Conservation (phyloP, 1,140 invertebrate genomes). For the Drosophila carrolli region DNA sequence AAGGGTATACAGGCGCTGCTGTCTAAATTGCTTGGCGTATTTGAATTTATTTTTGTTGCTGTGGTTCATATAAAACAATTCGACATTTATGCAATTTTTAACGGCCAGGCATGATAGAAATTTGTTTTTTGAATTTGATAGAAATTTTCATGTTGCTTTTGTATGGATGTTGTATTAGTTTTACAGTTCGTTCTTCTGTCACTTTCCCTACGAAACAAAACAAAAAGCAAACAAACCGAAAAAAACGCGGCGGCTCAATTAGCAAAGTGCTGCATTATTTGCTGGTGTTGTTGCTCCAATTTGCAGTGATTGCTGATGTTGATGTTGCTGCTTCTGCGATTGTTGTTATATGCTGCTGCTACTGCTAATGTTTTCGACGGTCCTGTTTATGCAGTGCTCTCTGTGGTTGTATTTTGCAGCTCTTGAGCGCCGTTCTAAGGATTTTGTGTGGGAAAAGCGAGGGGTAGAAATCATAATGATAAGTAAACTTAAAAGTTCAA, state of each 20-base stretch:
- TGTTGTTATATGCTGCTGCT: slow-evolving; percentile 22
- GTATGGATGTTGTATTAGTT: slow-evolving; percentile 24
- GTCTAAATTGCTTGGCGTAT: slow-evolving; percentile 13
- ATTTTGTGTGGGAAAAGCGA: slow-evolving; percentile 7
- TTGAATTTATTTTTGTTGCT: slow-evolving; percentile 33
- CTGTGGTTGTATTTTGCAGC: slow-evolving; percentile 84
- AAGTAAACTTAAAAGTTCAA: slow-evolving; percentile 34
- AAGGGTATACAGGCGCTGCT: neutral
- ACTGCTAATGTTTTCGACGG: slow-evolving; percentile 49
- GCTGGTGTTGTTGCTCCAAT: slow-evolving; percentile 27
- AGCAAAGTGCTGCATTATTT: slow-evolving; percentile 34
- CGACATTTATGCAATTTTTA: slow-evolving; percentile 48
- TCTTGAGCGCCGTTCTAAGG: slow-evolving; percentile 80
- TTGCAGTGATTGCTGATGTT: slow-evolving; percentile 28
- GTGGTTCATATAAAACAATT: slow-evolving; percentile 51
- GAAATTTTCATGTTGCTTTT: slow-evolving; percentile 19
- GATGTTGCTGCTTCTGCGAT: slow-evolving; percentile 18
- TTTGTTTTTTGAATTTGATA: slow-evolving; percentile 51
- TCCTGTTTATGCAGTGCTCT: slow-evolving; percentile 80
- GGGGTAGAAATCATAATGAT: slow-evolving; percentile 44
- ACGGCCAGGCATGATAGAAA: slow-evolving; percentile 28
- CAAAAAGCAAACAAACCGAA: slow-evolving; percentile 62
- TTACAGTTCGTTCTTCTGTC: slow-evolving; percentile 25
- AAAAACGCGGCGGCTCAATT: slow-evolving; percentile 53
- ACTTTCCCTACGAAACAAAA: slow-evolving; percentile 40